phyloP scores from a whole-genome alignment of 2,888 invertebrate species.

The Zeuzera pyrina region DNA sequence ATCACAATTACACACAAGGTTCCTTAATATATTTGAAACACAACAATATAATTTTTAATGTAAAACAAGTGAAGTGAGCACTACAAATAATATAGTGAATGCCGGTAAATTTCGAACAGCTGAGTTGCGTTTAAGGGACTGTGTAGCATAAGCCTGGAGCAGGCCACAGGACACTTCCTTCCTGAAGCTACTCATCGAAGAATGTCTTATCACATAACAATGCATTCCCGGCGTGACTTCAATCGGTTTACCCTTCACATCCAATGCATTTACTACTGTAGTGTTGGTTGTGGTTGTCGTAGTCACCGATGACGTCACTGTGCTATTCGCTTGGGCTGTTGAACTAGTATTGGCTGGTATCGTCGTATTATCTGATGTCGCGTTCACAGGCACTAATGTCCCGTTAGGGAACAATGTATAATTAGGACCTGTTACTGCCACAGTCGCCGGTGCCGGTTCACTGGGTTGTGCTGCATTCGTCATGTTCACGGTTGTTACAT shows the following conservation, averaged over 20 bases:
- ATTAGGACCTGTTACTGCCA: conserved; percentile 2
- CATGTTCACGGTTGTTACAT: conserved; percentile 11
- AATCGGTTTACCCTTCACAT: conserved; percentile 15
- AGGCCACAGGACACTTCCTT: conserved; percentile 14
- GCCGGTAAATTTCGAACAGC: conserved; percentile 9
- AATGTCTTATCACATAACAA: conserved; percentile 15
- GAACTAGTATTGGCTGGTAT: conserved; percentile 13
- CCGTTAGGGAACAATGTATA: conserved; percentile 13
- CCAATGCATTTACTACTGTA: conserved; percentile 13
- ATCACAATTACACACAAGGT: background rate
- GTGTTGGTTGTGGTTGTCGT: conserved; percentile 12
- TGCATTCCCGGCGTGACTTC: conserved; percentile 15
- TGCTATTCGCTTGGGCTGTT: conserved; percentile 6
- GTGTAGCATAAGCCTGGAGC: conserved; percentile 14
- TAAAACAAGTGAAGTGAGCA: conserved; percentile 6
- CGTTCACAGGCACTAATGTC: conserved; percentile 10
- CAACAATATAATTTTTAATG: conserved; percentile 5
- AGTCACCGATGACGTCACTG: conserved; percentile 9
- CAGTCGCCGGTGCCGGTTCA: conserved; percentile 2
- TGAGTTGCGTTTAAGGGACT: conserved; percentile 12
- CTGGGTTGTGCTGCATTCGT: conserved; percentile 7
- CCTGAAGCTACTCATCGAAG: conserved; percentile 9
- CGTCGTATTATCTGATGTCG: conserved; percentile 21
- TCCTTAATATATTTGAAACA: background rate
- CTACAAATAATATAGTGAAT: conserved; percentile 9